phyloP scores from a whole-genome alignment of 2,888 invertebrate genomes.

The Drosophila algonquin region DNA sequence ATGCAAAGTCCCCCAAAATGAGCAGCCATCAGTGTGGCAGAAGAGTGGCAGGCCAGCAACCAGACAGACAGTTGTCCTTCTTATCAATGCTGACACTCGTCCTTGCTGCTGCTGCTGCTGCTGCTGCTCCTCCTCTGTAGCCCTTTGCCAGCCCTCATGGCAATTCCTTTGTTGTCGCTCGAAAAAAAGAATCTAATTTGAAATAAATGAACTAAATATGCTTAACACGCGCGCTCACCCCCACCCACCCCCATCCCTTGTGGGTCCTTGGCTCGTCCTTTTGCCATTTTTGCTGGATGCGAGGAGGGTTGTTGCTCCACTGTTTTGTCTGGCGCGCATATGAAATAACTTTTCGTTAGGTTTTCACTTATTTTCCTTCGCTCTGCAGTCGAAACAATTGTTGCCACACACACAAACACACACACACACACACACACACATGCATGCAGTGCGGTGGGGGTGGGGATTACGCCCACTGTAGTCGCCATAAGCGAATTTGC shows the following conservation, averaged over 20 bases:
- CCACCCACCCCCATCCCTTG: slow-evolving; percentile 32
- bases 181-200: slow-evolving; percentile 76
- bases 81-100: slow-evolving; percentile 54
- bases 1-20: slow-evolving; percentile 53
- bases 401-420: slow-evolving; percentile 52
- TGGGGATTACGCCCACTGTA: slow-evolving; percentile 36
- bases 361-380: slow-evolving; percentile 58
- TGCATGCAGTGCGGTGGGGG: slow-evolving; percentile 7
- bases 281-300: slow-evolving; percentile 8
- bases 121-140: neutral
- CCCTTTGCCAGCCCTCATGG: slow-evolving; percentile 1
- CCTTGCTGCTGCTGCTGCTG: slow-evolving; percentile 23
- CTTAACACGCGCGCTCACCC: slow-evolving; percentile 76
- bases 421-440: slow-evolving; percentile 22
- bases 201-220: slow-evolving; percentile 82
- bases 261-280: slow-evolving; percentile 37
- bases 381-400: slow-evolving; percentile 66
- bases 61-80: slow-evolving; percentile 33
- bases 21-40: slow-evolving; percentile 26
- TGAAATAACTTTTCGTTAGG: slow-evolving; percentile 74
- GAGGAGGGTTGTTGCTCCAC: slow-evolving; percentile 34
- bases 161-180: slow-evolving; percentile 55
- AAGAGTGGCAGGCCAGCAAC: neutral
- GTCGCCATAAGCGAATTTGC: slow-evolving; percentile 76
- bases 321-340: slow-evolving; percentile 64